Evolutionary conservation across 2,113 vertebrate genomes (phyloP).

Genomic region (Coreoperca whiteheadi): DNA sequence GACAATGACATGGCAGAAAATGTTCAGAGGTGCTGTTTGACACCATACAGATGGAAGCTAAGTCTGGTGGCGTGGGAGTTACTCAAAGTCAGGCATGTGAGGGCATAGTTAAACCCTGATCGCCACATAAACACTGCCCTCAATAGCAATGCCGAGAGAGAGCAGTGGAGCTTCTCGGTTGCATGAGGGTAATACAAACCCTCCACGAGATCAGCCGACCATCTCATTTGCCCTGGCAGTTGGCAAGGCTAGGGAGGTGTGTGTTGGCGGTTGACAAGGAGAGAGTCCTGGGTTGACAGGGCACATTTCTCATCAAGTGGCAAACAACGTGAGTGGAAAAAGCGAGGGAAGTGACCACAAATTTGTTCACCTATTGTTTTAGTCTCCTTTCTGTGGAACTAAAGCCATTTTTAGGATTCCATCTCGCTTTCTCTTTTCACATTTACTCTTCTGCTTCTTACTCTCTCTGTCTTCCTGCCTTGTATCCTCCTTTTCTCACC

Average conservation of each 20-base stretch:
- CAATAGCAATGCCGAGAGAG: constrained; percentile 50
- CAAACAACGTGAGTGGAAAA: constrained; percentile 54
- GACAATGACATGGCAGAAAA: constrained; percentile 28
- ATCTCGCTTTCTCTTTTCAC: not conserved
- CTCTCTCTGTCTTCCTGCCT: not conserved
- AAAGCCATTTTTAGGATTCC: not conserved
- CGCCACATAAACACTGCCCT: constrained; percentile 63
- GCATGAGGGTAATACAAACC: constrained; percentile 67
- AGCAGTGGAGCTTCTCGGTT: constrained; percentile 48
- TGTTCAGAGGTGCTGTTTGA: constrained; percentile 22
- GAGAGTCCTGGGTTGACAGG: constrained; percentile 60
- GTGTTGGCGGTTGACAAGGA: constrained; percentile 56
- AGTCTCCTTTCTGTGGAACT: not conserved
- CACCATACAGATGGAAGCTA: constrained; percentile 30
- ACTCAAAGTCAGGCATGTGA: constrained; percentile 34
- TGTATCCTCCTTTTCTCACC: constrained; percentile 24
- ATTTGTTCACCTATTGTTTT: not conserved
- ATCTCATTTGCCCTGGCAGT: constrained; percentile 71
- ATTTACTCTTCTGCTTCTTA: not conserved
- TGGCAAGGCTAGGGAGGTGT: constrained; percentile 60
- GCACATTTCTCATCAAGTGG: constrained; percentile 47
- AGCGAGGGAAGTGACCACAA: constrained; percentile 11
- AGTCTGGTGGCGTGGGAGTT: constrained; percentile 37
- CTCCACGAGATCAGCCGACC: constrained; percentile 58
- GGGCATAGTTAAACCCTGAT: constrained; percentile 45